Evolutionary conservation across 1,140 invertebrate species (phyloP), one percentile per base, ranked within the genome.

Genomic region (Yoshiicerus persimilis): DNA sequence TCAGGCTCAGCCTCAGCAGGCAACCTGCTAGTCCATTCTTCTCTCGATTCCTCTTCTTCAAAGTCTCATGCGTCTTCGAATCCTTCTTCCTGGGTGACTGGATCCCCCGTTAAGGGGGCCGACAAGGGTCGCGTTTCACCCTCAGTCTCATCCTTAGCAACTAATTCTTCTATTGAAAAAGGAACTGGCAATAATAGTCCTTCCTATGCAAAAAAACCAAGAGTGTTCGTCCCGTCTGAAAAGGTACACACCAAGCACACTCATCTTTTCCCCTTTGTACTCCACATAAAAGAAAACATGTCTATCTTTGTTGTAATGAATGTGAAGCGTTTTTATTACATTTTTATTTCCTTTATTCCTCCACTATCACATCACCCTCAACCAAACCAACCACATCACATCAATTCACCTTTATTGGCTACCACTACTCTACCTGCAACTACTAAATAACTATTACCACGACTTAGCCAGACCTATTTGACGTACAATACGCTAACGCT

Each of bases 211-310:
- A 90, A 90, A 86, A 90, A 90, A 84, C 23, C 89, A 83, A 86
- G 89, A 84, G 77, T 75, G 39, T 88, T 86, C 83, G 32, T 77
- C 27, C 86, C 86, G 16, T 27, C 89, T 25, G 89, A 90, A 85
- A 90, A 90, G 89, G 89, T 90, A 87, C 13, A 93, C 93, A 41
- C 34, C 23, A 64, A 75, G 16, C 32, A 13, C 25, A 87, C 70
- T 38, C 34, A 70, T 75, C 13, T 56, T 56, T 87, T 87, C 23
- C n/a, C 75, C 30, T 80, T 80, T 80, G 34, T 80, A 2, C 34
- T 80, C 32, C 16, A 20, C 30, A 80, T 70, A 70, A 38, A 70
- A 30, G 30, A 80, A 38, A 80, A 80, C 75, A 80, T 80, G 20
- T 38, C 66, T 36, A n/a, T 80, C 30, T 80, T 32, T 34, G 32